phyloP scores from a whole-genome alignment of 2,888 invertebrate species.

The Cynaeus angustus region DNA sequence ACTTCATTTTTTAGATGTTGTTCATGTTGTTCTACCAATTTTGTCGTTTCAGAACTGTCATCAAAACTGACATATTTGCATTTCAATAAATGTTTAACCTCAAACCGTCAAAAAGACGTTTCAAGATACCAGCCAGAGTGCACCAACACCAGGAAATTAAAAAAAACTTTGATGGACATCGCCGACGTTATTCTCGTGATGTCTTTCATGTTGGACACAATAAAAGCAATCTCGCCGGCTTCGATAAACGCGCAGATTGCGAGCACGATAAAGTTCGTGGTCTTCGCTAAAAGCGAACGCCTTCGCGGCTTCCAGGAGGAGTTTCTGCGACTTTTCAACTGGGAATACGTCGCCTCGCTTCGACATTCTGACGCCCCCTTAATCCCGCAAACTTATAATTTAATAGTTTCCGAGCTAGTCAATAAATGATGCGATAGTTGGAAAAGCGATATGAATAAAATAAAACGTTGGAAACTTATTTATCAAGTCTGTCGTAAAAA shows the following conservation, averaged over 20 bases:
- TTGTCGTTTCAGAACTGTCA: too few species aligned
- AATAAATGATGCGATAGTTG: too few species aligned
- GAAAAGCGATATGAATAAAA: too few species aligned
- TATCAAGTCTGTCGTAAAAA: background rate
- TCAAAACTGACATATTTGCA: too few species aligned
- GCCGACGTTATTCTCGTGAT: conserved; percentile 26
- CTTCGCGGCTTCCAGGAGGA: conserved; percentile 27
- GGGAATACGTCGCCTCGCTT: conserved; percentile 24
- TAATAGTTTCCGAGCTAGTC: background rate
- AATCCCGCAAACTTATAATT: background rate
- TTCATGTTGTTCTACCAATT: too few species aligned
- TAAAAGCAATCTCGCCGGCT: conserved; percentile 25
- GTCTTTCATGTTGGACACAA: conserved; percentile 7
- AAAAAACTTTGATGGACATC: conserved; percentile 20
- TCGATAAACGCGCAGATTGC: conserved; percentile 25
- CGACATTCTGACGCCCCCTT: background rate
- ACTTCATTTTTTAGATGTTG: too few species aligned
- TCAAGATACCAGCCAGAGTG: too few species aligned
- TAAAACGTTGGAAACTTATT: background rate
- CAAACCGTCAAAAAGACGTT: too few species aligned
- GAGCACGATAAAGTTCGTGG: conserved; percentile 18
- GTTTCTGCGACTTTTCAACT: conserved; percentile 11
- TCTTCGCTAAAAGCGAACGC: conserved; percentile 6
- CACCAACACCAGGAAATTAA: too few species aligned
- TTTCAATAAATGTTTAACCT: too few species aligned